Evolutionary conservation across 2,113 vertebrate genomes (phyloP).

Genomic region (Rallus limicola): DNA sequence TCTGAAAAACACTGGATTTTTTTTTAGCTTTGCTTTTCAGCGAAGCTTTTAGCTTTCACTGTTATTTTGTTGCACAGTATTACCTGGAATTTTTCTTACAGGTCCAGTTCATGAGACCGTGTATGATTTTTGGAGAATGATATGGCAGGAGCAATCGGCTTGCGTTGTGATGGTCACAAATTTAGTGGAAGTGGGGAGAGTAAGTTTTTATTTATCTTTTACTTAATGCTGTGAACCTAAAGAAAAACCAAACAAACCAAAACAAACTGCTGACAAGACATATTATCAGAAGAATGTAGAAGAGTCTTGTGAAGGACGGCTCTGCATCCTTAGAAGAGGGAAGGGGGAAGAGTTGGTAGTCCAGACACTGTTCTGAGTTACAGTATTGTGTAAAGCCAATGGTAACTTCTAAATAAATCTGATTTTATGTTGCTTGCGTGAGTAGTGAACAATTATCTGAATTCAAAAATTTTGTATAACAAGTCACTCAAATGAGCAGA

Average conservation of each 20-base stretch:
- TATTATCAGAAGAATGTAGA: neutral
- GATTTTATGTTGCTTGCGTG: neutral
- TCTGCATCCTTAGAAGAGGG: neutral
- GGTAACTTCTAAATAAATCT: neutral
- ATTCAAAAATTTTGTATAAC: neutral
- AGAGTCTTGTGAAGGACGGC: neutral
- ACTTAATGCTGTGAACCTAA: neutral
- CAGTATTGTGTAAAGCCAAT: neutral
- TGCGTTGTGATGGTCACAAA: slow-evolving; percentile 99
- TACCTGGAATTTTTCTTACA: slow-evolving; percentile 60
- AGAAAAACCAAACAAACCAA: neutral
- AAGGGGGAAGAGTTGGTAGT: neutral
- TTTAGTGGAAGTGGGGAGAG: slow-evolving; percentile 97
- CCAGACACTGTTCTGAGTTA: neutral
- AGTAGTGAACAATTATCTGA: neutral
- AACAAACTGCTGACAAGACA: neutral
- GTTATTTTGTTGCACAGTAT: neutral
- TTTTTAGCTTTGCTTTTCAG: neutral
- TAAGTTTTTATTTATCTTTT: slow-evolving; percentile 70
- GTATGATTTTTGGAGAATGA: slow-evolving; percentile 99
- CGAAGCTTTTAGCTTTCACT: neutral
- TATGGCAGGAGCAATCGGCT: slow-evolving; percentile 98
- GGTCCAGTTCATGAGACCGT: slow-evolving; percentile 98
- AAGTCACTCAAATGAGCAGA: neutral
- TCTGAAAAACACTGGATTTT: neutral